Base-by-base conservation (phyloP, 2,888 invertebrate species). In the Tachina lurida region DNA sequence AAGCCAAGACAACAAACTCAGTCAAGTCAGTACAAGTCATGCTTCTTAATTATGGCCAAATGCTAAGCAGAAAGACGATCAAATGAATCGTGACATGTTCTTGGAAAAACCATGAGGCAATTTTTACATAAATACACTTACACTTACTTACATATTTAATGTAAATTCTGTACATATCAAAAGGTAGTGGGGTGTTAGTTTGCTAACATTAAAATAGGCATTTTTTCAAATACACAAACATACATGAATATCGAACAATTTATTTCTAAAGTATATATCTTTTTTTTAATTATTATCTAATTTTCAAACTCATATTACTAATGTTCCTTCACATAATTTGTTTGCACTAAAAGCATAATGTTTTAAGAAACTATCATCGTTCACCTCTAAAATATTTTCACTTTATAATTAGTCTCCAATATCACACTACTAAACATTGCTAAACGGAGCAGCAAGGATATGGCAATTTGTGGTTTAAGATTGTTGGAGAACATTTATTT, bases 11-110 rank as follows among this genome's bases (percentile, higher is more conserved):
- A 71, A 54, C 39, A 58, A 39, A 49, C 4, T 4, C 60, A 63
- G 65, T 39, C 63, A 62, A 75, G 74, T 49, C 56, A 80, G 71
- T 71, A 80, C 80, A 80, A 76, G 84, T 70, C 80, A 76, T 75
- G 84, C 47, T 76, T 84, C 56, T 80, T 76, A 80, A 73, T 76
- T 84, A 62, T 73, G 52, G 54, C 71, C 68, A 84, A 31, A 54
- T 2, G 74, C 52, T 68, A 10, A 54, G 43, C 60, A 60, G 62
- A 81, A 68, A 77, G 81, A 74, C 67, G 68, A 74, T 78, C 54
- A 58, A 81, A 63, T 47, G 77, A 74, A 63, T 85, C 84, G 84
- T 85, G 84, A 85, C 84, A 67, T 63, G 84, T 85, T 85, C 81
- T 85, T 77, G 84, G 81, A 78, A 81, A 81, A 85, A 67, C 84